Conservation (phyloP, 2,888 invertebrate genomes). For the Archips crataeganus region DNA sequence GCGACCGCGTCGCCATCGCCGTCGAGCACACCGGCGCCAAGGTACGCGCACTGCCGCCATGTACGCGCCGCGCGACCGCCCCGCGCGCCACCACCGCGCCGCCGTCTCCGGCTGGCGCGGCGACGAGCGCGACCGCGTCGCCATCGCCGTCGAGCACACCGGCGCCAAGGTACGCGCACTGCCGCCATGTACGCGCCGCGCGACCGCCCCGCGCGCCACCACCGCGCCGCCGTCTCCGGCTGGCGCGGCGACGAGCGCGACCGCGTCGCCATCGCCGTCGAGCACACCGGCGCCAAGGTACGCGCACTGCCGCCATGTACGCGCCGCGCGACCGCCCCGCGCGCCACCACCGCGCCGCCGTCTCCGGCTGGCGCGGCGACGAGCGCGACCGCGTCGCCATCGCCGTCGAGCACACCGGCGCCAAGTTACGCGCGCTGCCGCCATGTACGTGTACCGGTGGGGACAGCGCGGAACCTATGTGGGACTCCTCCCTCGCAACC, state of each 20-base stretch:
- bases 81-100: conserved; percentile 91
- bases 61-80: conserved; percentile 88
- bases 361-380: conserved; percentile 96
- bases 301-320: conserved; percentile 88
- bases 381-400: conserved; percentile 93
- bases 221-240: conserved; percentile 94
- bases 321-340: conserved; percentile 90
- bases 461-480: no score
- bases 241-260: conserved; percentile 95
- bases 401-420: conserved; percentile 95
- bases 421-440: conserved; percentile 90
- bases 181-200: conserved; percentile 90
- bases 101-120: conserved; percentile 95
- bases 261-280: conserved; percentile 93
- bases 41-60: conserved; percentile 93
- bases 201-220: conserved; percentile 90
- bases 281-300: conserved; percentile 94
- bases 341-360: conserved; percentile 91
- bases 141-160: conserved; percentile 93
- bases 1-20: conserved; percentile 93
- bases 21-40: conserved; percentile 94
- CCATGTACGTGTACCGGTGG: no score
- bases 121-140: conserved; percentile 93
- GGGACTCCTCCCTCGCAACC: no score
- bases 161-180: conserved; percentile 96